Percentiles rank a stretch among this genome's conserved stretches.
Evolutionary conservation across 2,113 vertebrate species (phyloP).

Genomic region (Brevimyrus niger): DNA sequence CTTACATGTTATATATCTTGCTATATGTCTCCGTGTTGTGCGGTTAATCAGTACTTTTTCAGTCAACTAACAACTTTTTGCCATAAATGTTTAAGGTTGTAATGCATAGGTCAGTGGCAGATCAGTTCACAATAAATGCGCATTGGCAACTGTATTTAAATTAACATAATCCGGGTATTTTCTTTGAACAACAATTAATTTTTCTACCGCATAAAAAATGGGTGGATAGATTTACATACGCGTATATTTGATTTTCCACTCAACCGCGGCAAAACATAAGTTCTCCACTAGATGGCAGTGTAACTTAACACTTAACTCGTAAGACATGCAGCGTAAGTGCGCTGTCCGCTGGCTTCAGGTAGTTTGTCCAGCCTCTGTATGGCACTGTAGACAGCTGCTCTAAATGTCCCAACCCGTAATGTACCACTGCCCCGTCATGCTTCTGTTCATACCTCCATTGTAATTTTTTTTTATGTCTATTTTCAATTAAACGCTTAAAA

Average conservation of each 20-base stretch:
- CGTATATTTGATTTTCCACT: neutral
- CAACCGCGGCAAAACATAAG: neutral
- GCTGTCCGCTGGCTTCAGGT: neutral
- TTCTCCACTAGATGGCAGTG: neutral
- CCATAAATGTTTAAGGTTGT: neutral
- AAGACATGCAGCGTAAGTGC: neutral
- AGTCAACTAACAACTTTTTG: neutral
- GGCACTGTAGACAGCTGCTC: neutral
- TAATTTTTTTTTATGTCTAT: neutral
- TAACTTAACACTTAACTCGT: neutral
- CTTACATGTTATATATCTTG: neutral
- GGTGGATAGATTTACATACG: neutral
- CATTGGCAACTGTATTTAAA: neutral
- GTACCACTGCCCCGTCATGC: neutral
- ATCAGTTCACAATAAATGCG: neutral
- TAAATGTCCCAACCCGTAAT: neutral
- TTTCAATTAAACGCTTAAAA: neutral
- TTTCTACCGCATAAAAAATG: neutral
- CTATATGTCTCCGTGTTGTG: neutral
- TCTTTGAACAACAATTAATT: neutral
- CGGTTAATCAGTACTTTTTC: neutral
- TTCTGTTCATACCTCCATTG: neutral
- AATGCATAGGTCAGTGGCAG: neutral
- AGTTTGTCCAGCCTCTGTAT: neutral
- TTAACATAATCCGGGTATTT: neutral